Conservation (phyloP, 2,888 invertebrate species). For the Agrilus mali region DNA sequence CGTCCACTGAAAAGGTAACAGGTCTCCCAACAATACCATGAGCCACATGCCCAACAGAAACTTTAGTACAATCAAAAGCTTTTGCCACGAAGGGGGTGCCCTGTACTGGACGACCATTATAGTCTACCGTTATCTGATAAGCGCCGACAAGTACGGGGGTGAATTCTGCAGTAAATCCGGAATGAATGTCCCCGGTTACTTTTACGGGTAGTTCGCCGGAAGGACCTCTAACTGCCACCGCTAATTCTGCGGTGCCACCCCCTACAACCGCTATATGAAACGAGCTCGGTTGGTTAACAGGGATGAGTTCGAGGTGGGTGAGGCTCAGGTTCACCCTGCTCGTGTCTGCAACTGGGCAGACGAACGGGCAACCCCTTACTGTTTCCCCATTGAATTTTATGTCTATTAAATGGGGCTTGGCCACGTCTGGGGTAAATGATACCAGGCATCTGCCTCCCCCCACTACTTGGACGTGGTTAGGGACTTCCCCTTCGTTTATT, state of each 20-base stretch:
- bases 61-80: slow-evolving; percentile 82
- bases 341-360: slow-evolving; percentile 72
- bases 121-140: slow-evolving; percentile 81
- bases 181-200: slow-evolving; percentile 77
- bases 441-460: slow-evolving; percentile 91
- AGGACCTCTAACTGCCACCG: slow-evolving; percentile 82
- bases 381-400: slow-evolving; percentile 94
- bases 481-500: slow-evolving; percentile 97
- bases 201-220: slow-evolving; percentile 76
- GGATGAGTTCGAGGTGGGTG: slow-evolving; percentile 68
- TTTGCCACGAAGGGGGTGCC: slow-evolving; percentile 85
- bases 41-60: slow-evolving; percentile 66
- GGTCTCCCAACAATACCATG: slow-evolving; percentile 77
- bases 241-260: slow-evolving; percentile 67
- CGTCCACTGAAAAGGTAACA: slow-evolving; percentile 92
- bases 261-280: slow-evolving; percentile 70
- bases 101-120: slow-evolving; percentile 78
- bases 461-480: slow-evolving; percentile 94
- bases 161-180: slow-evolving; percentile 83
- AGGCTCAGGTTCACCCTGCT: slow-evolving; percentile 62
- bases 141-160: slow-evolving; percentile 89
- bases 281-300: slow-evolving; percentile 67
- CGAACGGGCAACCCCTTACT: slow-evolving; percentile 81
- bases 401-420: slow-evolving; percentile 85
- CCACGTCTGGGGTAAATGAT: slow-evolving; percentile 84